Conservation (phyloP, 1,140 invertebrate genomes). For the Gonatopus flavifemur region DNA sequence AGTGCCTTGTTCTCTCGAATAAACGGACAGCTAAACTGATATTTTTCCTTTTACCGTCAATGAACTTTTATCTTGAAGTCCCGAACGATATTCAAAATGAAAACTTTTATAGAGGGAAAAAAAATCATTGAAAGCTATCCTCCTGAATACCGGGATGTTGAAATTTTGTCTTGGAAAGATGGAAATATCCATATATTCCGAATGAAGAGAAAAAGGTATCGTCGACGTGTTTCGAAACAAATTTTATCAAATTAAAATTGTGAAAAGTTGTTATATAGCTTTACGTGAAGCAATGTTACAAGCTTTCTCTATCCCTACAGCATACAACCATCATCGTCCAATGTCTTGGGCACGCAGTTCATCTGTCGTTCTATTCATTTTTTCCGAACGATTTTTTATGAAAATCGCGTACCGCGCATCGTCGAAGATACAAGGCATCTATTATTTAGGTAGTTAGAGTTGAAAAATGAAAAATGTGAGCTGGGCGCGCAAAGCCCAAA, state of each 20-base stretch:
- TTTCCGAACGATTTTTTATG: slow-evolving; percentile 47
- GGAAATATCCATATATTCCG: too few species aligned
- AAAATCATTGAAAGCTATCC: too few species aligned
- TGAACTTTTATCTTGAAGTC: too few species aligned
- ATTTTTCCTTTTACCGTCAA: too few species aligned
- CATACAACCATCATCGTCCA: slow-evolving; percentile 51
- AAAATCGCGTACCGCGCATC: slow-evolving; percentile 50
- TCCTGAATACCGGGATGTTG: too few species aligned
- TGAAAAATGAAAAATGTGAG: slow-evolving; percentile 37
- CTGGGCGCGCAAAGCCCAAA: slow-evolving; percentile 58
- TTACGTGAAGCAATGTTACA: slow-evolving; percentile 48
- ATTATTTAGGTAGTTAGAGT: slow-evolving; percentile 34
- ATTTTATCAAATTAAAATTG: slow-evolving; percentile 24
- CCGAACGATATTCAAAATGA: too few species aligned
- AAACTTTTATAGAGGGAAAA: too few species aligned
- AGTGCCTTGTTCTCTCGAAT: too few species aligned
- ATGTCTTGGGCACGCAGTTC: slow-evolving; percentile 49
- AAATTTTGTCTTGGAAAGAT: too few species aligned
- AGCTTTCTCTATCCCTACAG: slow-evolving; percentile 59
- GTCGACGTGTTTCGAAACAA: too few species aligned
- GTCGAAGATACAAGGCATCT: slow-evolving; percentile 38
- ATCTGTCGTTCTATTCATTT: slow-evolving; percentile 52
- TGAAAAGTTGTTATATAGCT: slow-evolving; percentile 31
- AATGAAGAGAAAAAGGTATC: too few species aligned
- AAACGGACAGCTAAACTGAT: too few species aligned